Percentiles rank a stretch among this genome's conserved stretches.
Conservation (phyloP, 2,797 vertebrate genomes). For the Chrosomus eos region DNA sequence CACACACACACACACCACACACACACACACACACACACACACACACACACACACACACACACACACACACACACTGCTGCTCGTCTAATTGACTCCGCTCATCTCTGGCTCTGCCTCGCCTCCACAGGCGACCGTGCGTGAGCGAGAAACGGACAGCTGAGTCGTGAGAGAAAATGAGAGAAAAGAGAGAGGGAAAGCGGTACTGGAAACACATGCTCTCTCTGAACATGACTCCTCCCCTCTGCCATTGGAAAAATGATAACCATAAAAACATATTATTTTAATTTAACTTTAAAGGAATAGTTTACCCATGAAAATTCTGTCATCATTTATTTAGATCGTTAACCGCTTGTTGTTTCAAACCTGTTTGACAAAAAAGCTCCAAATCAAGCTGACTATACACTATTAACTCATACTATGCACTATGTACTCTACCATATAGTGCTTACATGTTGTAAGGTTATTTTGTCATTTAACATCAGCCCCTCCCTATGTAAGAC, state of each 20-base stretch:
- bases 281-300: constrained; percentile 27
- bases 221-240: constrained; percentile 64
- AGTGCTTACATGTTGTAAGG: background rate
- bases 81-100: constrained; percentile 51
- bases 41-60: constrained; percentile 46
- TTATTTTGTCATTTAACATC: background rate
- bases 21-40: constrained; percentile 48
- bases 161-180: constrained; percentile 52
- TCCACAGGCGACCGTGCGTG: constrained; percentile 47
- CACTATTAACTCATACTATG: background rate
- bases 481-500: background rate
- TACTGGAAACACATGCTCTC: constrained; percentile 42
- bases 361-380: background rate
- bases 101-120: constrained; percentile 47
- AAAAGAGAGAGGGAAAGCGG: constrained; percentile 54
- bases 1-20: constrained; percentile 47
- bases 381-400: background rate
- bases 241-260: constrained; percentile 66
- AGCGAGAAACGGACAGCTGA: constrained; percentile 47
- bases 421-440: background rate
- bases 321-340: background rate
- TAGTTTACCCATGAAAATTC: background rate
- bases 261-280: constrained; percentile 20
- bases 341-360: constrained; percentile 2
- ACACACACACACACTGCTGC: constrained; percentile 47